A percentile compares a stretch with the other conserved stretches of the same genome.
phyloP scores from a whole-genome alignment of 1,140 invertebrate genomes.

The Subanguina moxae region DNA sequence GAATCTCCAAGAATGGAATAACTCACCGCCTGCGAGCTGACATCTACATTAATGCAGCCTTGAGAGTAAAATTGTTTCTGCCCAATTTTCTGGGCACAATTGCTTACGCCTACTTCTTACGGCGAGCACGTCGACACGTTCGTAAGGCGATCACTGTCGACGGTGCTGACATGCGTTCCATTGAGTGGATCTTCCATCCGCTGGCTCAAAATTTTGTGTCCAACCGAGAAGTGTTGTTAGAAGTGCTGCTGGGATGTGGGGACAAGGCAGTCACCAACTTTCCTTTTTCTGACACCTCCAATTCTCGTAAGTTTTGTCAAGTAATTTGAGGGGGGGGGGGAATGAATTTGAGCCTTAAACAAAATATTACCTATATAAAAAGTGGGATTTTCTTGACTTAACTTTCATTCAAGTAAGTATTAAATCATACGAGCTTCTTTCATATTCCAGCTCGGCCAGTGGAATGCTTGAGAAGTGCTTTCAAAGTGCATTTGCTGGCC shows the following conservation, averaged over 20 bases:
- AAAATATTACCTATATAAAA: too few species aligned
- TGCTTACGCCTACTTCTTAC: constrained; percentile 46
- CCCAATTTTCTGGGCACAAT: constrained; percentile 40
- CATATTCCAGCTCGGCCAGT: constrained; percentile 54
- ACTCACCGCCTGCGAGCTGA: constrained; percentile 48
- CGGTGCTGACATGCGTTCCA: constrained; percentile 18
- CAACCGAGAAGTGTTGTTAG: constrained; percentile 16
- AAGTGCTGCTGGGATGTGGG: constrained; percentile 20
- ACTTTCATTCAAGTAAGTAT: too few species aligned
- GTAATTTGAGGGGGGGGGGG: too few species aligned
- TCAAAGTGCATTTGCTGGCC: constrained; percentile 55
- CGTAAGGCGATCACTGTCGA: constrained; percentile 25
- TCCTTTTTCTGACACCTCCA: constrained; percentile 27
- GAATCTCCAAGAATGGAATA: constrained; percentile 48
- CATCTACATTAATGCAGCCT: constrained; percentile 55
- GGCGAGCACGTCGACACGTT: constrained; percentile 39
- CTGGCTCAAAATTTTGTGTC: constrained; percentile 44
- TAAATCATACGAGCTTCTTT: too few species aligned
- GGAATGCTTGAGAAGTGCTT: constrained; percentile 46
- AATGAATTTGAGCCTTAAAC: too few species aligned
- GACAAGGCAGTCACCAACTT: constrained; percentile 28
- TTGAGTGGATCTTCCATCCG: constrained; percentile 55
- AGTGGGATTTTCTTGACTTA: too few species aligned
- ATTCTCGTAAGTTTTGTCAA: constrained; percentile 29
- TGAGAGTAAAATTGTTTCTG: constrained; percentile 37